Base-by-base conservation (phyloP, 2,888 invertebrate species). In the Eurytoma adleriae region DNA sequence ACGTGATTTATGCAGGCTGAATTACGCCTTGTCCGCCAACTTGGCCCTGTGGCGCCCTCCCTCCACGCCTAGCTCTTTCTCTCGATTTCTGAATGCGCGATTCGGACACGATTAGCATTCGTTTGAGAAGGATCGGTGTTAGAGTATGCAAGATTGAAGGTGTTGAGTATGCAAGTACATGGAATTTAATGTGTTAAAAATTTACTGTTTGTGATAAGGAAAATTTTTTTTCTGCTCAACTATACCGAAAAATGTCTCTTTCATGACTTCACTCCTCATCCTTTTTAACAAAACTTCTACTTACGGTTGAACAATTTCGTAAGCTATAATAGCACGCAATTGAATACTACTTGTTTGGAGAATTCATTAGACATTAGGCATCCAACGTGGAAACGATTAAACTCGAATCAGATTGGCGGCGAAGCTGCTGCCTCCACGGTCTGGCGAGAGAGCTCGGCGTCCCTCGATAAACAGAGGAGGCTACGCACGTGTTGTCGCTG, bases 401-500 rank as follows among this genome's bases (percentile, higher is more conserved):
- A 89, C 86, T 88, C 83, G 84, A 86, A 87, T 89, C 86, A 87
- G 85, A 84, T 84, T 83, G 85, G 79, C 83, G 83, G 56, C 24
- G 3, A 24, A 52, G 1, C 52, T 52, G 54, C 40, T 54, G 75
- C 27, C 69, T 56, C 76, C 16, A 27, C 68, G 40, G 40, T 40
- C 40, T 40, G 10, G 27, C 50, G 59, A 74, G 69, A 76, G 56
- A 57, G 76, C 62, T 78, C 14, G 76, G 30, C 62, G 69, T 76
- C 76, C 84, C 85, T 86, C 86, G 86, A 89, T 89, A 89, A 90
- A 90, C 88, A 89, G 88, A 86, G 85, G 84, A 86, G 85, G 86
- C 89, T 84, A 86, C 88, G 90, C 90, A 90, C 90, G 90, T 90
- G 90, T 89, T 90, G 90, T 90, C 90, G 86, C 86, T 90, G 90